These are phyloP conservation scores for Hyposmocoma kahamanoa DNA, from an alignment of 1,140 invertebrate species.

Conservation along the genomic window DNA sequence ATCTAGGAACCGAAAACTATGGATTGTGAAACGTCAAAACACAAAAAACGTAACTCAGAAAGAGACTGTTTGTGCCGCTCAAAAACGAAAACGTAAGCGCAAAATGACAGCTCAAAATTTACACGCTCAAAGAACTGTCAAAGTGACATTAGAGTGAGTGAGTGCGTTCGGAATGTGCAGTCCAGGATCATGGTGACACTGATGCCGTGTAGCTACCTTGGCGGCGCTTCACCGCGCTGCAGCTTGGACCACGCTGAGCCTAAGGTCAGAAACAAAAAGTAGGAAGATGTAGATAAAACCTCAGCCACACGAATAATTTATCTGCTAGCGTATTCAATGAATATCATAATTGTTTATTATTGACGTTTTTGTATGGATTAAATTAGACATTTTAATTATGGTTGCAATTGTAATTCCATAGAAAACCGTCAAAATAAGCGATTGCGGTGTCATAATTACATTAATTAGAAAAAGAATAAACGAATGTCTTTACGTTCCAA, in stretches of 20 bases:
- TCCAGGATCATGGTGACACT: constrained; percentile 58
- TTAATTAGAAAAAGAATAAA: too few relatives aligned
- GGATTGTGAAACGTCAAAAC: constrained; percentile 24
- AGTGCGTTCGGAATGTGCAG: constrained; percentile 29
- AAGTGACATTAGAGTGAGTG: constrained; percentile 48
- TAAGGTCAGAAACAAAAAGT: constrained; percentile 66
- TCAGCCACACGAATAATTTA: too few relatives aligned
- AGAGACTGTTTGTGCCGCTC: constrained; percentile 19
- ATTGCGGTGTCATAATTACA: too few relatives aligned
- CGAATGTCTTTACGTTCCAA: too few relatives aligned
- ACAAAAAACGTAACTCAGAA: constrained; percentile 16
- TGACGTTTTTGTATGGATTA: too few relatives aligned
- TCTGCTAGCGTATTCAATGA: too few relatives aligned
- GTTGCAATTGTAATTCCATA: too few relatives aligned
- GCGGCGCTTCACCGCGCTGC: constrained; percentile 58
- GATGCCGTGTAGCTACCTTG: constrained; percentile 69
- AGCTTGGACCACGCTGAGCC: constrained; percentile 63
- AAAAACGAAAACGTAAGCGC: constrained; percentile 35
- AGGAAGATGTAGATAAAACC: too few relatives aligned
- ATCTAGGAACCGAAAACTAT: constrained; percentile 25
- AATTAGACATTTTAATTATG: too few relatives aligned
- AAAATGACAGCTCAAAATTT: constrained; percentile 49
- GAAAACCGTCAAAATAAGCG: too few relatives aligned
- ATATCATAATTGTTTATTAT: too few relatives aligned
- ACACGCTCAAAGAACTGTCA: constrained; percentile 51